Evolutionary conservation across 1,140 invertebrate genomes (phyloP), one percentile per base, ranked within the genome.

Genomic region (Luehdorfia chinensis): DNA sequence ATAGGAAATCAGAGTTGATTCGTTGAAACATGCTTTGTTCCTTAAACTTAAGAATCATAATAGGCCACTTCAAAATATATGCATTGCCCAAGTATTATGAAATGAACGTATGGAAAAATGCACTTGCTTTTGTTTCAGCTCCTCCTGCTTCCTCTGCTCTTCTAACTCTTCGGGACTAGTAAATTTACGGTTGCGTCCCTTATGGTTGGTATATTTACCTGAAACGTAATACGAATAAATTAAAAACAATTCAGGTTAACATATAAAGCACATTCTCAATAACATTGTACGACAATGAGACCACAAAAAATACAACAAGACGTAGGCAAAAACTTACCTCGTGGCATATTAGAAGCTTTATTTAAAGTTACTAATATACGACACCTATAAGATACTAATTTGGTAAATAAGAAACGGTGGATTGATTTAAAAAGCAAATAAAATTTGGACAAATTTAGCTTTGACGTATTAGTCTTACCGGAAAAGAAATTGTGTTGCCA

Each of bases 111-210:
- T 32, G 31, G 28, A 32, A 37, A 43, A 31, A 45, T 39, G 21
- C 18, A 65, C 69, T 60, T 57, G 79, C 87, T 87, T 84, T 70
- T 86, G 62, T 65, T 88, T 84, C 49, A 75, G 60, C 70, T 89
- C 80, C 55, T 87, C 87, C 47, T 94, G 93, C 69, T 95, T 93
- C n/a, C 93, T 89, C 75, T 97, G 93, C 63, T 94, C 92, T 73
- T 96, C 95, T 55, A 98, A 84, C 71, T 98, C 96, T 70, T 98
- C 96, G 12, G 95, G 96, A 75, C 94, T 97, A 4, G 97, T 98
- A 77, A 98, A 98, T 74, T 95, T 94, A 53, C 96, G 93, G 68
- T 92, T 93, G 47, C 95, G 92, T 21, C 97, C 97, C 84, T 98
- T 98, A 75, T 98, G 95, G 83, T 95, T 96, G 9, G 93, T 92